A percentile compares a stretch with the other conserved stretches of the same genome.
phyloP scores from a whole-genome alignment of 1,140 invertebrate genomes.

The Meteorus sp. region DNA sequence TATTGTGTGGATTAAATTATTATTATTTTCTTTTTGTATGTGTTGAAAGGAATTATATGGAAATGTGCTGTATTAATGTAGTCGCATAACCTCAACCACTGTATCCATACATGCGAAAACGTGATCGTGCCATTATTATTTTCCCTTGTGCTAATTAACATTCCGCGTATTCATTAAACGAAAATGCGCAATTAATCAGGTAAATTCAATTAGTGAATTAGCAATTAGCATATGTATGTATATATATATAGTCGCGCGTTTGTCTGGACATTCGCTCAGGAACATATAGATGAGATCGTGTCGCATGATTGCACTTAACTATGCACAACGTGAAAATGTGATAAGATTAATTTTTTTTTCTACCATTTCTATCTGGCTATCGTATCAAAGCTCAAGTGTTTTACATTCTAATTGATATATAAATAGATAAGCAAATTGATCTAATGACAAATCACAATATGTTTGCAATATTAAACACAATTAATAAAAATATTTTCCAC shows the following conservation, averaged over 20 bases:
- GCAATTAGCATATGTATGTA: slow-evolving; percentile 48
- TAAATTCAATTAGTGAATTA: slow-evolving; percentile 54
- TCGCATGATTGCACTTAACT: slow-evolving; percentile 37
- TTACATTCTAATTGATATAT: background rate
- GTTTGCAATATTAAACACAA: background rate
- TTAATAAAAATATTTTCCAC: background rate
- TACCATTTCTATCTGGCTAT: too few relatives aligned
- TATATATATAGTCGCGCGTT: too few relatives aligned
- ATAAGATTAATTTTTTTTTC: too few relatives aligned
- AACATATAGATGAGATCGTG: too few relatives aligned
- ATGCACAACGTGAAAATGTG: slow-evolving; percentile 27
- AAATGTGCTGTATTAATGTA: too few relatives aligned
- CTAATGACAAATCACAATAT: background rate
- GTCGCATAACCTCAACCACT: too few relatives aligned
- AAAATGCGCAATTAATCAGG: slow-evolving; percentile 50
- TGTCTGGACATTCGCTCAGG: too few relatives aligned
- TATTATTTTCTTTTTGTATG: background rate
- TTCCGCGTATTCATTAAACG: slow-evolving; percentile 49
- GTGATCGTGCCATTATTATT: slow-evolving; percentile 18
- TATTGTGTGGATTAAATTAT: background rate
- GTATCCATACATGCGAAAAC: slow-evolving; percentile 9
- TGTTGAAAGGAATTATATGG: background rate
- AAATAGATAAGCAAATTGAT: background rate
- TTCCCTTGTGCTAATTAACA: slow-evolving; percentile 45
- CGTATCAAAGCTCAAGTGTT: too few relatives aligned